These are phyloP conservation scores for Eupleurogrammus muticus DNA, from an alignment of 2,797 vertebrate species.

Conservation along the genomic window DNA sequence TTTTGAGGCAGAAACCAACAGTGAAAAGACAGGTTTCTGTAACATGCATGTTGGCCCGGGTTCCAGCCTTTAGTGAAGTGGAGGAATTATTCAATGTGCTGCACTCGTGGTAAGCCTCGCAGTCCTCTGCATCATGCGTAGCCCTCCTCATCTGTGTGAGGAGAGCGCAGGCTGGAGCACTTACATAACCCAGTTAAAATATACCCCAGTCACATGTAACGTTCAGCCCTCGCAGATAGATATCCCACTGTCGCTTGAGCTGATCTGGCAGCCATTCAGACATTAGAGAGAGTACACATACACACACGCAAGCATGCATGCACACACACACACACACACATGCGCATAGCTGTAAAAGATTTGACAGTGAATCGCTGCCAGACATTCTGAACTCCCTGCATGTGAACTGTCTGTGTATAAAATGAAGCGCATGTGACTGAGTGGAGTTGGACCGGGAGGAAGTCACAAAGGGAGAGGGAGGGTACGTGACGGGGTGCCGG, in stretches of 20 bases:
- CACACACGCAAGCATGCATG: constrained; percentile 43
- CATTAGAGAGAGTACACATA: constrained; percentile 65
- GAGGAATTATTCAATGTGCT: constrained; percentile 75
- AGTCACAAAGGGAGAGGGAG: constrained; percentile 63
- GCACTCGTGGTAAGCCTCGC: constrained; percentile 71
- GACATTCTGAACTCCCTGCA: constrained; percentile 76
- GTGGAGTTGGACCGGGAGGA: constrained; percentile 61
- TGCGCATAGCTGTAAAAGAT: constrained; percentile 63
- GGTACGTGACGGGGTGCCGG: constrained; percentile 47
- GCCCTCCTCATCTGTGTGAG: constrained; percentile 78
- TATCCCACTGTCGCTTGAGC: constrained; percentile 80
- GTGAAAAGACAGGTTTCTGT: constrained; percentile 44
- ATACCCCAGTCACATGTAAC: constrained; percentile 87
- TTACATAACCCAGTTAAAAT: constrained; percentile 89
- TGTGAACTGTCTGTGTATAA: constrained; percentile 79
- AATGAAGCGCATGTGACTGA: constrained; percentile 81
- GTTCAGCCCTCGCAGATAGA: constrained; percentile 82
- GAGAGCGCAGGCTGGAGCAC: constrained; percentile 78
- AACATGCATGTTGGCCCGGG: constrained; percentile 34
- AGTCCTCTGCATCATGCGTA: constrained; percentile 79
- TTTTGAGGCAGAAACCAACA: constrained; percentile 30
- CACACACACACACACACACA: constrained; percentile 46
- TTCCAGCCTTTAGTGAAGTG: constrained; percentile 41
- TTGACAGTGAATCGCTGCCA: constrained; percentile 76
- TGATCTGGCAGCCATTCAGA: constrained; percentile 81